phyloP scores from a whole-genome alignment of 2,888 invertebrate genomes.

The Ceraclea dissimilis region DNA sequence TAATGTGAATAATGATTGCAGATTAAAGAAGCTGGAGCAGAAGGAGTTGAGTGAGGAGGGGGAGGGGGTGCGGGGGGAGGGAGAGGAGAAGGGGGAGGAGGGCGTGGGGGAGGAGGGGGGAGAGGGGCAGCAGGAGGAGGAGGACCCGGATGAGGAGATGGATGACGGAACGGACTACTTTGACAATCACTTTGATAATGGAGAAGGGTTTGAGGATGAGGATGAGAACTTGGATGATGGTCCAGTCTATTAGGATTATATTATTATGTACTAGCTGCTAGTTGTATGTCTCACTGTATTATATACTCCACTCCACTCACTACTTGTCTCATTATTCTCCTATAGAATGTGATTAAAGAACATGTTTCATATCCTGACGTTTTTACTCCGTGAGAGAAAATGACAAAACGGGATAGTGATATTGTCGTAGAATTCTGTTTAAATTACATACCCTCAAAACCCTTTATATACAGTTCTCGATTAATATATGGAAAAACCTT shows the following conservation, averaged over 20 bases:
- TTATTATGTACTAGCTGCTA: too few relatives aligned
- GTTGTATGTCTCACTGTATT: too few relatives aligned
- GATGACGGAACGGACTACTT: slow-evolving; percentile 86
- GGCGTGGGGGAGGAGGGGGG: slow-evolving; percentile 44
- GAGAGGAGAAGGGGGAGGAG: slow-evolving; percentile 39
- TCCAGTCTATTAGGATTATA: slow-evolving; percentile 66
- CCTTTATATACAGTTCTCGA: too few relatives aligned
- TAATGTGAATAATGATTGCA: slow-evolving; percentile 29
- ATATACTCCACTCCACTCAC: too few relatives aligned
- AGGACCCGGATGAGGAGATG: slow-evolving; percentile 73
- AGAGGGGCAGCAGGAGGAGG: slow-evolving; percentile 50
- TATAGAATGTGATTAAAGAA: too few relatives aligned
- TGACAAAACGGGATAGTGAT: too few relatives aligned
- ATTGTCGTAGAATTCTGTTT: too few relatives aligned
- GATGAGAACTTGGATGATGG: slow-evolving; percentile 82
- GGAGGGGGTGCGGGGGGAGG: slow-evolving; percentile 42
- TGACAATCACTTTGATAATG: slow-evolving; percentile 82
- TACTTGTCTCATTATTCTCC: too few relatives aligned
- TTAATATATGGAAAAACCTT: too few relatives aligned
- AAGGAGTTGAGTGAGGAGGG: slow-evolving; percentile 47
- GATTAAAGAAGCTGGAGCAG: slow-evolving; percentile 60
- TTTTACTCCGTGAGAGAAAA: too few relatives aligned
- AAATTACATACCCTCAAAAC: too few relatives aligned
- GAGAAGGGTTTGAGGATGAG: slow-evolving; percentile 79
- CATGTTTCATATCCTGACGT: too few relatives aligned